Evolutionary conservation across 1,140 invertebrate species (phyloP), one percentile per base, ranked within the genome.

Genomic region (Antheraea mylitta): DNA sequence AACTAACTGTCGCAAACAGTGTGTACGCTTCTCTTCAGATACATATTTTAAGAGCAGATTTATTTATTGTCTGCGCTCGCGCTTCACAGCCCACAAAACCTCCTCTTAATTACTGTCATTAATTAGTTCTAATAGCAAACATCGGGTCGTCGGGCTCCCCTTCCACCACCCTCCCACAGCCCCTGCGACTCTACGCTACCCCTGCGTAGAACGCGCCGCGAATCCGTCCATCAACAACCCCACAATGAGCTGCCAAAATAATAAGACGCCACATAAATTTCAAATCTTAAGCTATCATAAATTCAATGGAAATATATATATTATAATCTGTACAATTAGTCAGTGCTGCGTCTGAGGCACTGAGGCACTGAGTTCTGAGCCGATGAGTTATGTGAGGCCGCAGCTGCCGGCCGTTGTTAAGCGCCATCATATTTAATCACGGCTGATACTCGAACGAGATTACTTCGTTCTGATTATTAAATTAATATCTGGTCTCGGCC

Each of bases 321-420:
- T 75, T 78, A 76, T 88, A 86, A 88, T 85, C 82, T 78, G 66
- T 68, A 77, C 79, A 82, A 86, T 85, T 86, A 85, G 73, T 87
- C 83, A 81, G 63, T 62, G 65, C 64, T 66, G 45, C 45, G 45
- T 53, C 45, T 53, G 45, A 53, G 45, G 45, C 11, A 53, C 45
- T 53, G 45, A 53, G 45, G 45, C 45, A 53, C 45, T 53, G 70
- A 58, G 38, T 18, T 38, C 59, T 62, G 74, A 71, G 69, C 67
- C 73, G 74, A 75, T 72, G 70, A 77, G 68, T 74, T 48, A 69
- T 67, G 42, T 61, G 19, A 48, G 64, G n/a, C 66, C 62, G 13
- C 64, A 63, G 66, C 60, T 63, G 72, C 62, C 73, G 67, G 69
- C 70, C 70, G 11, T 19, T 30, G 59, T 19, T 36, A n/a, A 36